Percentiles rank a stretch among this genome's conserved stretches.
Evolutionary conservation across 1,140 invertebrate species (phyloP).

Genomic region (Plectrocnemia conspersa): DNA sequence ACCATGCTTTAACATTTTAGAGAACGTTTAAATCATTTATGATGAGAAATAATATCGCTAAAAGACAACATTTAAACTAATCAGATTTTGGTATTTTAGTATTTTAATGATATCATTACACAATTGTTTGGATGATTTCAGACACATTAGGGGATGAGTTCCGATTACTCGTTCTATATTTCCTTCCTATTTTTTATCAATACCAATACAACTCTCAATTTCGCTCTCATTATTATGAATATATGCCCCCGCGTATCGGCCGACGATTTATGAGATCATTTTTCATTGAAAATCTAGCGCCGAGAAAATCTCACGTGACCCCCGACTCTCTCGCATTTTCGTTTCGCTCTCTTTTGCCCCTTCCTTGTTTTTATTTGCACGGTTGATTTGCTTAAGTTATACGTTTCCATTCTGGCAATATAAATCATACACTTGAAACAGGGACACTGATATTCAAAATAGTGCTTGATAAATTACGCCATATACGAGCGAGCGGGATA

Average conservation of each 20-base stretch:
- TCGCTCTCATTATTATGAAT: constrained; percentile 28
- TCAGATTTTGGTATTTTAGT: no score
- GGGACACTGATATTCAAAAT: constrained; percentile 36
- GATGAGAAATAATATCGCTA: no score
- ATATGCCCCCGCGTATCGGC: constrained; percentile 27
- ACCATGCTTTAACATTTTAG: no score
- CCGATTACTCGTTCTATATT: no score
- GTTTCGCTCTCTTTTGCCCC: constrained; percentile 7
- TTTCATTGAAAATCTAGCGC: constrained; percentile 32
- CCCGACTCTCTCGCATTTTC: constrained; percentile 17
- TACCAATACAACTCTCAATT: no score
- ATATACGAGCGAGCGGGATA: constrained; percentile 19
- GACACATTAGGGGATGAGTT: no score
- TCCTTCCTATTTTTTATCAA: no score
- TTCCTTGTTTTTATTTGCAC: constrained; percentile 34
- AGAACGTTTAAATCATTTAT: no score
- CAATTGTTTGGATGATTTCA: no score
- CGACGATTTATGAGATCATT: constrained; percentile 30
- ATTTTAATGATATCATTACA: no score
- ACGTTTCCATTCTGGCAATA: constrained; percentile 23
- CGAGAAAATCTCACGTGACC: constrained; percentile 15
- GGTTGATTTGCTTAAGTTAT: constrained; percentile 35
- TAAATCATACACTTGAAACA: constrained; percentile 30
- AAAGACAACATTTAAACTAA: no score
- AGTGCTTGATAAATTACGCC: constrained; percentile 33